Conservation (phyloP, 2,797 vertebrate genomes). For the Hephaestus fuliginosus region DNA sequence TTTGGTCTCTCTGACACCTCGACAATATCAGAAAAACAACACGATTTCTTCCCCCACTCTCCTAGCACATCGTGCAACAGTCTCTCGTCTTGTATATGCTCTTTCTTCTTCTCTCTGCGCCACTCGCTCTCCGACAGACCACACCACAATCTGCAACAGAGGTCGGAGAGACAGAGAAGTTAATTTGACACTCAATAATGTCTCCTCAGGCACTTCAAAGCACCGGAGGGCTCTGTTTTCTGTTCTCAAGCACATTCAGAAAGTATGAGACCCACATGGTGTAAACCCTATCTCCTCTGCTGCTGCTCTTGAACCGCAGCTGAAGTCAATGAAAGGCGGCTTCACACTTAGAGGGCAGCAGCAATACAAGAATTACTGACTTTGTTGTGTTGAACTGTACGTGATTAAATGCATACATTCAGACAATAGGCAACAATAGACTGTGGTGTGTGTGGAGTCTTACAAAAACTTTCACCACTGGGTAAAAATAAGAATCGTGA, state of each 20-base stretch:
- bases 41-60: slow-evolving; percentile 86
- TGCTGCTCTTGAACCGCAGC: slow-evolving; percentile 72
- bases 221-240: slow-evolving; percentile 59
- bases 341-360: slow-evolving; percentile 33
- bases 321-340: slow-evolving; percentile 59
- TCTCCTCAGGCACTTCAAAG: slow-evolving; percentile 79
- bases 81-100: slow-evolving; percentile 73
- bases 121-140: slow-evolving; percentile 55
- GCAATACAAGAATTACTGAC: slow-evolving; percentile 7
- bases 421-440: background rate
- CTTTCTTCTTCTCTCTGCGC: slow-evolving; percentile 61
- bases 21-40: slow-evolving; percentile 90
- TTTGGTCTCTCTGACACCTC: slow-evolving; percentile 89
- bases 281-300: slow-evolving; percentile 67
- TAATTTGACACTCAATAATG: slow-evolving; percentile 70
- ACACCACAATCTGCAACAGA: slow-evolving; percentile 75
- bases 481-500: background rate
- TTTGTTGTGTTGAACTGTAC: background rate
- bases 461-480: background rate
- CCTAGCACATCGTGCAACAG: slow-evolving; percentile 94
- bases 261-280: slow-evolving; percentile 74
- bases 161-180: slow-evolving; percentile 55
- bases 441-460: background rate
- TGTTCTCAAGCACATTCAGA: slow-evolving; percentile 72
- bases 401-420: background rate